Evolutionary conservation across 1,140 invertebrate genomes (phyloP).

Genomic region (Periplaneta americana): DNA sequence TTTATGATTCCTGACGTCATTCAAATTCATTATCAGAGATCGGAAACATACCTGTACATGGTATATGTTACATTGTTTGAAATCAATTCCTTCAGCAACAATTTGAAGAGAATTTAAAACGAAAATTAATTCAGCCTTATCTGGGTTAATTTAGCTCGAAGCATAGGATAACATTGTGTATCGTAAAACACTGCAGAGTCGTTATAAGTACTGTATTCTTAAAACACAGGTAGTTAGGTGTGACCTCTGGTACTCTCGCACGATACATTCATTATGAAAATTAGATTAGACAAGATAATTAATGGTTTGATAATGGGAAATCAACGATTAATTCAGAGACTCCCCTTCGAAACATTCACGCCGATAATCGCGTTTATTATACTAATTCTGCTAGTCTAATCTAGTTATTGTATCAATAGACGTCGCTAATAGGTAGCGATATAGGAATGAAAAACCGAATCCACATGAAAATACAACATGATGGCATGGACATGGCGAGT

Average conservation of each 20-base stretch:
- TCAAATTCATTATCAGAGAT: too few relatives aligned
- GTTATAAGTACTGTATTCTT: too few relatives aligned
- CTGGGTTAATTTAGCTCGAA: too few relatives aligned
- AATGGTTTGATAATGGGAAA: neutral
- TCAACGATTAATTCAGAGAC: neutral
- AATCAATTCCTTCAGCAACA: too few relatives aligned
- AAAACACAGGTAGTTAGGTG: neutral
- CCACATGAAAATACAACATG: neutral
- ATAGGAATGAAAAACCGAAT: neutral
- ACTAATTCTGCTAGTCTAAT: neutral
- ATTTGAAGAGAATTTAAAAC: too few relatives aligned
- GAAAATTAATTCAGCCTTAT: too few relatives aligned
- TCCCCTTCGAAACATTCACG: neutral
- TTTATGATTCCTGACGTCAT: too few relatives aligned
- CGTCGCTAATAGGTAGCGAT: neutral
- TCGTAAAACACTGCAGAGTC: too few relatives aligned
- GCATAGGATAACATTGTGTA: too few relatives aligned
- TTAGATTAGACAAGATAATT: neutral
- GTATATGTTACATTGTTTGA: too few relatives aligned
- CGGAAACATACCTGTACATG: too few relatives aligned
- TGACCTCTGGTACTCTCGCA: neutral
- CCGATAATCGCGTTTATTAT: neutral
- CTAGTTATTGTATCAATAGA: neutral
- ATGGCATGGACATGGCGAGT: neutral
- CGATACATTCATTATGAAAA: neutral